These are phyloP conservation scores for Zapornia atra DNA, from an alignment of 2,113 vertebrate species.

Conservation along the genomic window DNA sequence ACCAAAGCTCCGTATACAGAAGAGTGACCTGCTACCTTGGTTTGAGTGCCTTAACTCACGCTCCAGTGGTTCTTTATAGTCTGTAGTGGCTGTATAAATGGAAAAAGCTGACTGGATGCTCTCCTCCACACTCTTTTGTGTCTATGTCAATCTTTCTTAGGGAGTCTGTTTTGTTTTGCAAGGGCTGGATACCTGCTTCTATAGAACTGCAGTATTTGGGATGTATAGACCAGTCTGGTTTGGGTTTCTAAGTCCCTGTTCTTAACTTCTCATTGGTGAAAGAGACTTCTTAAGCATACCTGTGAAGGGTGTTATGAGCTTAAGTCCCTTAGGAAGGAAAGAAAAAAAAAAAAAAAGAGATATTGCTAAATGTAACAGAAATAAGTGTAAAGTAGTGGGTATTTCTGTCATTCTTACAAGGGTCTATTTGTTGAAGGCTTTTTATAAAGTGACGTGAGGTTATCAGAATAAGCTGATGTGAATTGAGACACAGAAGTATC, in stretches of 20 bases:
- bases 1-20: background rate
- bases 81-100: no score
- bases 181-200: background rate
- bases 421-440: background rate
- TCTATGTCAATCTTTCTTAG: background rate
- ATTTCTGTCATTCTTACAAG: background rate
- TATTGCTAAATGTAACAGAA: background rate
- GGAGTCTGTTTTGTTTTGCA: background rate
- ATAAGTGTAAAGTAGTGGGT: background rate
- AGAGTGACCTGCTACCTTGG: background rate
- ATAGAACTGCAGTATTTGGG: background rate
- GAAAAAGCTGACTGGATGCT: no score
- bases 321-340: background rate
- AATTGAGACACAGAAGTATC: background rate
- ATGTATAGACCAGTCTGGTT: background rate
- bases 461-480: background rate
- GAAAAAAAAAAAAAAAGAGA: background rate
- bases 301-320: background rate
- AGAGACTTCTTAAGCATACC: background rate
- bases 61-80: no score
- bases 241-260: background rate
- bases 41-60: no score
- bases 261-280: background rate
- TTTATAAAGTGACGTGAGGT: background rate
- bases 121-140: no score